These are phyloP conservation scores for Denticeps clupeoides DNA, from an alignment of 2,797 vertebrate species.

Conservation along the genomic window DNA sequence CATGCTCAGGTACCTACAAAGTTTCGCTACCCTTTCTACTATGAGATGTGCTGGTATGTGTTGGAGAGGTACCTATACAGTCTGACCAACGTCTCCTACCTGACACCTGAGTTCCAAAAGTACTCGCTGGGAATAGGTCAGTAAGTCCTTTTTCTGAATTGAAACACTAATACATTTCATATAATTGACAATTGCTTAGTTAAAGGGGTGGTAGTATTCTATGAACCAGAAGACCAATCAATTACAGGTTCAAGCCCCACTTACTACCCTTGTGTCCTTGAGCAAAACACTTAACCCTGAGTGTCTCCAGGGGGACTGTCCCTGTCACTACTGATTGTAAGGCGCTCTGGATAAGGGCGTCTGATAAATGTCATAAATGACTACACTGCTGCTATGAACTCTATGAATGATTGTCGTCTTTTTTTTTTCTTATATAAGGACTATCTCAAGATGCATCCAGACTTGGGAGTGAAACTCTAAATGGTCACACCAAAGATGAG, in stretches of 20 bases:
- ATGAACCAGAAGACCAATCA: too few relatives aligned
- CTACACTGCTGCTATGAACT: background rate
- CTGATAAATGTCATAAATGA: too few relatives aligned
- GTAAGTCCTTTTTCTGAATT: constrained; percentile 20
- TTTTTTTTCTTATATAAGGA: constrained; percentile 45
- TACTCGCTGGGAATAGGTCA: constrained; percentile 84
- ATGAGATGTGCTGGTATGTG: constrained; percentile 98
- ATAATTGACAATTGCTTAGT: too few relatives aligned
- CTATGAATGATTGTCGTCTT: background rate
- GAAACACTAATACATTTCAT: background rate
- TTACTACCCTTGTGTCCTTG: too few relatives aligned
- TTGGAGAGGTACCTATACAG: constrained; percentile 92
- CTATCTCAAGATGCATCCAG: constrained; percentile 55
- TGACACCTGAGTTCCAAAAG: constrained; percentile 93
- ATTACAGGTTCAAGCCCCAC: too few relatives aligned
- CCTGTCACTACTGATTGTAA: too few relatives aligned
- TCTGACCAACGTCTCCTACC: constrained; percentile 79
- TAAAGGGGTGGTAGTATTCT: too few relatives aligned
- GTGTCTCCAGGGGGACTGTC: too few relatives aligned
- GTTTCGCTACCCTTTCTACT: constrained; percentile 94
- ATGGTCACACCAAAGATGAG: constrained; percentile 36
- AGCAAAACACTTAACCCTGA: too few relatives aligned
- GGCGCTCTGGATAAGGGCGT: too few relatives aligned
- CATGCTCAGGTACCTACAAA: constrained; percentile 85
- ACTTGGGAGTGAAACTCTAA: constrained; percentile 30